Conservation (phyloP, 2,797 vertebrate species). For the Syngnathus acus region DNA sequence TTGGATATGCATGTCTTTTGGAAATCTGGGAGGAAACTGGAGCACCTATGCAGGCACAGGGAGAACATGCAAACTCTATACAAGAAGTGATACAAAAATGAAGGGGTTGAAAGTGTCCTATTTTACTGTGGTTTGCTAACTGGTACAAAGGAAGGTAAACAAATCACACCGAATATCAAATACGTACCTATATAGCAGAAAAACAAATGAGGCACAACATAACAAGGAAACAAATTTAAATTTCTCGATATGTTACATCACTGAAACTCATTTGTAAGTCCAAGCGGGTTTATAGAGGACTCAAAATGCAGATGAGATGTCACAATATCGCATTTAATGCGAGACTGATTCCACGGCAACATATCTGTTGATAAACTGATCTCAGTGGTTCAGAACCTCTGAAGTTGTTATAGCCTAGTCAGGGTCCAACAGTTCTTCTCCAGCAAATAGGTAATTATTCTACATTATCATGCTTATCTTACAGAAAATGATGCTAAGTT, state of each 20-base stretch:
- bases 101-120: background rate
- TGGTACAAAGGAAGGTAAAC: constrained; percentile 20
- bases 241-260: constrained; percentile 3
- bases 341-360: constrained; percentile 6
- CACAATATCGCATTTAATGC: constrained; percentile 9
- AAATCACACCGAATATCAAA: constrained; percentile 13
- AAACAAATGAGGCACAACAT: background rate
- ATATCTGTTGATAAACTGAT: constrained; percentile 9
- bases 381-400: constrained; percentile 8
- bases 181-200: background rate
- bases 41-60: no score
- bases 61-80: no score
- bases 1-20: no score
- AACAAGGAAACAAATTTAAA: background rate
- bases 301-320: constrained; percentile 12
- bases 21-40: no score
- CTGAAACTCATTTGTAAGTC: constrained; percentile 18
- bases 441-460: background rate
- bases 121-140: constrained; percentile 20
- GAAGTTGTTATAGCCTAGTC: constrained; percentile 12
- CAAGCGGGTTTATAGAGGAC: constrained; percentile 20
- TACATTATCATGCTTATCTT: constrained; percentile 3
- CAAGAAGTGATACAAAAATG: no score
- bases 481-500: constrained; percentile 1
- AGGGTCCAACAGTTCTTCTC: background rate